Evolutionary conservation across 2,888 invertebrate species (phyloP).

Genomic region (Teinopalpus imperialis): DNA sequence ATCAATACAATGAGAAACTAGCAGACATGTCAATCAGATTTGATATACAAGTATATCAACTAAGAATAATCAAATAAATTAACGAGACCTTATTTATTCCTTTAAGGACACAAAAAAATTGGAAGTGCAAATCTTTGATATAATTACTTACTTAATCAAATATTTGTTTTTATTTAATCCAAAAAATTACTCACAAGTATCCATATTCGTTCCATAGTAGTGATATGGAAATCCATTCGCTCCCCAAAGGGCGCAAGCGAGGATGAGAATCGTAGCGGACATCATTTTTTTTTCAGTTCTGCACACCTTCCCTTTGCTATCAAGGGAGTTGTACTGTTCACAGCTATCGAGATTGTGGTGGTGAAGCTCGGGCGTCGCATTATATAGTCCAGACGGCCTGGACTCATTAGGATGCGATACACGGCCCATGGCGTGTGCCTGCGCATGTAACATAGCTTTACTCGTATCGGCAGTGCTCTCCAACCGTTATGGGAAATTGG

Average conservation of each 20-base stretch:
- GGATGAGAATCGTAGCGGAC: conserved; percentile 43
- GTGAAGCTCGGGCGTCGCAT: conserved; percentile 44
- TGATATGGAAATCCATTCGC: conserved; percentile 63
- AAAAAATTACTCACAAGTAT: conserved; percentile 62
- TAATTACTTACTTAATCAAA: too few relatives aligned
- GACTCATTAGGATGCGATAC: conserved; percentile 68
- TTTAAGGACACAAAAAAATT: too few relatives aligned
- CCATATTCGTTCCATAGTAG: conserved; percentile 63
- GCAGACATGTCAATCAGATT: too few relatives aligned
- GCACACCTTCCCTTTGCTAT: conserved; percentile 41
- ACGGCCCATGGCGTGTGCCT: conserved; percentile 52
- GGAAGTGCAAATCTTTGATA: too few relatives aligned
- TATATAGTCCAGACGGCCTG: conserved; percentile 65
- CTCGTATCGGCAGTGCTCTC: conserved; percentile 57
- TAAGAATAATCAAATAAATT: too few relatives aligned
- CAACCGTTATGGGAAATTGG: conserved; percentile 67
- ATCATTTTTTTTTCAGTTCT: conserved; percentile 47
- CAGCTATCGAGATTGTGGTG: conserved; percentile 54
- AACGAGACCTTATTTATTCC: too few relatives aligned
- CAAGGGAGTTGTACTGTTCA: conserved; percentile 52
- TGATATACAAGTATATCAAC: too few relatives aligned
- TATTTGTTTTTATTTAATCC: too few relatives aligned
- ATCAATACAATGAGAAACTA: too few relatives aligned
- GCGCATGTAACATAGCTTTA: conserved; percentile 51
- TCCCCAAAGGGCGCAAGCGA: conserved; percentile 55